phyloP scores from a whole-genome alignment of 2,888 invertebrate species.

The Clusia tigrina region DNA sequence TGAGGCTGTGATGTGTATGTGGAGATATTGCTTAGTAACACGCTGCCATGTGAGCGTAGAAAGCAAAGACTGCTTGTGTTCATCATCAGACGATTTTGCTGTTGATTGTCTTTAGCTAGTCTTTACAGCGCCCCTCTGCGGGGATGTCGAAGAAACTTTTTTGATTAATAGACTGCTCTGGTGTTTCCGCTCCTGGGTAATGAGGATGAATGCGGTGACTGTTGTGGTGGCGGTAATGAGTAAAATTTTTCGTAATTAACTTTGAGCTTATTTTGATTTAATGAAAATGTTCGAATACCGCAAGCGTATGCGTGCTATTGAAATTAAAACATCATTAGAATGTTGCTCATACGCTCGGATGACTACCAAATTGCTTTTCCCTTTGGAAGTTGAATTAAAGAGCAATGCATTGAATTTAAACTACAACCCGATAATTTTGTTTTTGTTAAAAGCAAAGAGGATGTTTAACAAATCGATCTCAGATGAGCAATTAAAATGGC shows the following conservation, averaged over 20 bases:
- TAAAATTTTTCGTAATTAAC: conserved; percentile 3
- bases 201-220: neutral
- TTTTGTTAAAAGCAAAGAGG: no score
- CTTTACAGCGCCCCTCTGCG: no score
- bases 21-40: neutral
- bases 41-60: neutral
- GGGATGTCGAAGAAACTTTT: neutral
- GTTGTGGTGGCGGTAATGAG: neutral
- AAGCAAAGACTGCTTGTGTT: no score
- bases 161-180: conserved; percentile 3
- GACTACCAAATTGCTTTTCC: neutral
- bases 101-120: neutral
- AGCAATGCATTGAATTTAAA: no score
- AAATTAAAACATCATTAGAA: neutral
- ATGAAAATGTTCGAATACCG: neutral
- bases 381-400: no score
- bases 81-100: neutral
- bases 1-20: neutral
- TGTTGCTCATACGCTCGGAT: neutral
- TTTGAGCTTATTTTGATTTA: neutral
- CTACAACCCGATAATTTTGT: no score
- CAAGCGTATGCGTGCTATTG: neutral
- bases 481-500: no score
- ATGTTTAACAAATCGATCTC: no score
- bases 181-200: neutral